These are phyloP conservation scores for Drepanosiphum platanoidis DNA, from an alignment of 2,888 invertebrate species.

Conservation along the genomic window DNA sequence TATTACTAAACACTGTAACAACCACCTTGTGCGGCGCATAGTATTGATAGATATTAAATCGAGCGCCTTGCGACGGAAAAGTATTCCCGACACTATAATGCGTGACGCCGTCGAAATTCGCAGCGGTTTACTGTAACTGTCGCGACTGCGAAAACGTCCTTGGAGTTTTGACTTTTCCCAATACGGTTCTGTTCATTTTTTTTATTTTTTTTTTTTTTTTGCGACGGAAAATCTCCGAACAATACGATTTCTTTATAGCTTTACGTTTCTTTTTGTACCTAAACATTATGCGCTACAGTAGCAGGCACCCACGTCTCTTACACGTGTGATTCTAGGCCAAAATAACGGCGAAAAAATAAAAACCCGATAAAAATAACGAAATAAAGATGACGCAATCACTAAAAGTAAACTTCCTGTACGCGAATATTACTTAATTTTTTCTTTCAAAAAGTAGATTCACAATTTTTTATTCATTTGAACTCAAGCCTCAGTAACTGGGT, in stretches of 20 bases:
- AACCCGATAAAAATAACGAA: too few species aligned
- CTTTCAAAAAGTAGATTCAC: too few species aligned
- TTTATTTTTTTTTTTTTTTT: not conserved
- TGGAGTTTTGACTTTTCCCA: not conserved
- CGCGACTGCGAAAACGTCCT: not conserved
- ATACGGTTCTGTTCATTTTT: not conserved
- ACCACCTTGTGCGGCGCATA: not conserved
- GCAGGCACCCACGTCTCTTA: too few species aligned
- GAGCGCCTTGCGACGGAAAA: conserved; percentile 21
- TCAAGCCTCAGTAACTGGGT: too few species aligned
- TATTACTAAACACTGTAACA: not conserved
- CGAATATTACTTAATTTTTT: too few species aligned
- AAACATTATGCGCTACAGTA: too few species aligned
- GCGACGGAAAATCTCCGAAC: not conserved
- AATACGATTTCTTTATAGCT: not conserved
- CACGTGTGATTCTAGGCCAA: too few species aligned
- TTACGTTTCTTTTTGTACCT: not conserved
- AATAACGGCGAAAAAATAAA: too few species aligned
- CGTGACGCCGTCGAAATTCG: conserved; percentile 44
- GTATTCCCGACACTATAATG: not conserved
- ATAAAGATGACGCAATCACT: too few species aligned
- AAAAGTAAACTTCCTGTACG: too few species aligned
- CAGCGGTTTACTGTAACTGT: conserved; percentile 3
- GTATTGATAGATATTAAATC: not conserved
- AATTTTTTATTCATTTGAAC: too few species aligned